Conservation (phyloP, 2,113 vertebrate genomes). For the Bujurquina vittata region DNA sequence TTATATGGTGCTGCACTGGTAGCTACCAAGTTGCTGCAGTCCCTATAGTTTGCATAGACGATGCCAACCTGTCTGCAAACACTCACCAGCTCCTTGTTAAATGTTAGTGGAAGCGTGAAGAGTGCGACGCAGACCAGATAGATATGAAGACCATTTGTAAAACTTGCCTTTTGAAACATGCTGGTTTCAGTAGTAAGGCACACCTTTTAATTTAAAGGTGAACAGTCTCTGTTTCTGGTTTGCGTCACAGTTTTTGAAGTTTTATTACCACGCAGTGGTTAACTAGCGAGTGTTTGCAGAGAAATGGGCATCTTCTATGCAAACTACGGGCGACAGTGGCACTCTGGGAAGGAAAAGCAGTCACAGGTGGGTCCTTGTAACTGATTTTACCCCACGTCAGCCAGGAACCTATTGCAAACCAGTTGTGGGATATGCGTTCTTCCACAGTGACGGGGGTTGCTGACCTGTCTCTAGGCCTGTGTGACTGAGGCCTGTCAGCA, state of each 20-base stretch:
- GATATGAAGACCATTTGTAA: no score
- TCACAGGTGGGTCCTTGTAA: background rate
- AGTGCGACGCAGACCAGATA: no score
- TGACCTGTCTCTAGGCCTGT: background rate
- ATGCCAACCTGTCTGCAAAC: fast-evolving
- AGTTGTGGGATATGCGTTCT: background rate
- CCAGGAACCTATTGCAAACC: background rate
- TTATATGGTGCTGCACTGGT: fast-evolving
- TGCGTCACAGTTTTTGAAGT: background rate
- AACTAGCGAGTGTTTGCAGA: background rate
- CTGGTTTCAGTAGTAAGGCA: no score
- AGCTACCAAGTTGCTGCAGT: background rate
- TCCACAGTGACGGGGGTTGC: background rate
- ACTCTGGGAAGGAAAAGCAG: background rate
- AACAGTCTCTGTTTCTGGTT: fast-evolving
- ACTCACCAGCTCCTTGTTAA: no score
- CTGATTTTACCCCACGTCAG: no score
- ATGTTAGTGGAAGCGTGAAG: no score
- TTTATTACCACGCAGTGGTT: background rate
- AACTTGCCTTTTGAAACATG: no score
- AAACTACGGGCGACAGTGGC: background rate
- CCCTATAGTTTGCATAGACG: background rate
- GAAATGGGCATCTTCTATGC: background rate
- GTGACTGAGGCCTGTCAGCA: background rate
- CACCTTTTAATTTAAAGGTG: background rate